Evolutionary conservation across 2,113 vertebrate genomes (phyloP).

Genomic region (Thamnophis sirtalis): DNA sequence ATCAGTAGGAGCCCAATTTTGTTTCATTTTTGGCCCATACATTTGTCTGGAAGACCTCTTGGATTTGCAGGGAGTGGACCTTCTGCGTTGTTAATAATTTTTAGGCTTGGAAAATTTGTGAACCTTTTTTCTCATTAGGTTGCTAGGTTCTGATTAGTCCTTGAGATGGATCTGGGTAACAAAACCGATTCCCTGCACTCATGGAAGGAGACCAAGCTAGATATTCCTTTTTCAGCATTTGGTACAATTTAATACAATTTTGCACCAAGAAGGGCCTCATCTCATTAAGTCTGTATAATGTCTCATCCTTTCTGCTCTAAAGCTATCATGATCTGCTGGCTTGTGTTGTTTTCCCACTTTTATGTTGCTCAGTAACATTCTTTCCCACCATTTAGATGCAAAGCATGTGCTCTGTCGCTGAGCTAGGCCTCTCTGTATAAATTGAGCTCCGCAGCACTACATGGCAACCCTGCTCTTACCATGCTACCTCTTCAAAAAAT

Average conservation of each 20-base stretch:
- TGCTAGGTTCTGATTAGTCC: not conserved
- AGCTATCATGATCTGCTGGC: not conserved
- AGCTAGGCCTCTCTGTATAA: not conserved
- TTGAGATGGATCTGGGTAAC: not conserved
- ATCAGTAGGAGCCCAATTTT: not conserved
- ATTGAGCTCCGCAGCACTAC: not conserved
- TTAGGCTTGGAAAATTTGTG: not conserved
- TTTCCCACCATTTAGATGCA: not conserved
- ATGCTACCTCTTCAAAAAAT: not conserved
- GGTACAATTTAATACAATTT: not conserved
- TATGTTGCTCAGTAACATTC: not conserved
- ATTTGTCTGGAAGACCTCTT: not conserved
- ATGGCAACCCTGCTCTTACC: not conserved
- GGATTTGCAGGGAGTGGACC: not conserved
- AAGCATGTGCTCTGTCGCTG: not conserved
- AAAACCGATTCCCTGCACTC: not conserved
- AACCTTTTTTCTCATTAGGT: not conserved
- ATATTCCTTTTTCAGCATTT: not conserved
- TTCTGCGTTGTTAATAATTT: not conserved
- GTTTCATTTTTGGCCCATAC: not conserved
- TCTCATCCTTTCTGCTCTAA: not conserved
- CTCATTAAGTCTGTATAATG: not conserved
- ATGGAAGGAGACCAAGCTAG: not conserved
- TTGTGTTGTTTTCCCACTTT: not conserved
- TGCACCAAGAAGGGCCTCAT: not conserved